These are phyloP conservation scores for Sapayoa aenigma DNA, from an alignment of 2,113 vertebrate species.

Conservation along the genomic window DNA sequence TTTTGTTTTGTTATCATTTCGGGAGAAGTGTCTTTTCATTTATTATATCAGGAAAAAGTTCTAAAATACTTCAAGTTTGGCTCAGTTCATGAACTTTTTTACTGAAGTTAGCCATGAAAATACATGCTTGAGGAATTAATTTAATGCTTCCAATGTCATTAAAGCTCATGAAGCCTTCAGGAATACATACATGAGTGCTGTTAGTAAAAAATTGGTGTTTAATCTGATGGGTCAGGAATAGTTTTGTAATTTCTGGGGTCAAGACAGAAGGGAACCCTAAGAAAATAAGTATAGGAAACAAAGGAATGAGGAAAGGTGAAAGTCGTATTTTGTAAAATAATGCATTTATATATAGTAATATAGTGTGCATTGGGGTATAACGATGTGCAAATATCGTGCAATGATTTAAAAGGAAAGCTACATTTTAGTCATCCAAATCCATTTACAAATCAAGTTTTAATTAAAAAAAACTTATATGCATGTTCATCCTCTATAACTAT, in stretches of 20 bases:
- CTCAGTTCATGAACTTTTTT: neutral
- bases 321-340: neutral
- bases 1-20: neutral
- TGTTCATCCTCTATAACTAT: neutral
- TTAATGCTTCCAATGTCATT: neutral
- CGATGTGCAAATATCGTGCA: neutral
- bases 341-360: neutral
- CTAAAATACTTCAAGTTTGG: neutral
- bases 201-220: neutral
- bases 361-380: neutral
- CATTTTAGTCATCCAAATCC: neutral
- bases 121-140: neutral
- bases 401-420: neutral
- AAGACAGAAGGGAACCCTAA: neutral
- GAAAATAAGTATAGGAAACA: neutral
- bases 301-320: neutral
- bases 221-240: neutral
- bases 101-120: neutral
- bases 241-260: neutral
- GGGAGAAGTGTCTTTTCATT: neutral
- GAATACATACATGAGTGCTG: neutral
- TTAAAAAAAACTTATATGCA: fast-evolving
- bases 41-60: neutral
- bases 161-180: neutral
- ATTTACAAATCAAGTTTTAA: neutral